Base-by-base conservation (phyloP, 1,140 invertebrate species). In the Batillaria attramentaria region DNA sequence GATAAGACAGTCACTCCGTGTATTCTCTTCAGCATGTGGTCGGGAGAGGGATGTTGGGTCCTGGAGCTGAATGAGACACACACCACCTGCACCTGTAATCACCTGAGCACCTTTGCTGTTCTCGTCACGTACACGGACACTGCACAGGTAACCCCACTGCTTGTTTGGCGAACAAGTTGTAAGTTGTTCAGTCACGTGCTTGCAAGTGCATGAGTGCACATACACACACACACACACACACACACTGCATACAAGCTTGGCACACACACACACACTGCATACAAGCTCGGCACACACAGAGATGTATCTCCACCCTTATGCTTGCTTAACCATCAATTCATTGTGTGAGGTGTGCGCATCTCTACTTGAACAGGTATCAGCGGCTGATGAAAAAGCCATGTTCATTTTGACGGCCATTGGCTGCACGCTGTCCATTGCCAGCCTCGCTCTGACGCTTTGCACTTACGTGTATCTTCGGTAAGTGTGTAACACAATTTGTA, bases 61-160 rank as follows among this genome's bases (percentile, higher is more conserved):
- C 46, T 82, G n/a, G 65, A 57, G 1, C 81, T 81, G 77, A 88
- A 89, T 68, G 24, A 57, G 1, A 90, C 90, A n/a, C 91, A 92
- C n/a, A 94, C 98, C 31, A 98, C 98, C 87, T 99, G 97, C 88
- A 96, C 95, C 2, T 99, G 97, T 89, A 94, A 95, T 83, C 96
- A 97, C 89, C 92, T 98, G 0, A 97, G 96, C 1, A 97, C 95
- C 2, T 97, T 97, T 88, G 96, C 97, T 10, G 95, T 98, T 24
- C 91, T 99, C 13, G 95, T 97, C 18, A 42, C 43, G 8, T 66
- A 31, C 33, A n/a, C n/a, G n/a, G n/a, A n/a, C n/a, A n/a, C n/a
- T n/a, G n/a, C n/a, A n/a, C n/a, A n/a, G n/a, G n/a, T n/a, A n/a
- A n/a, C n/a, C n/a, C n/a, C n/a, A n/a, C n/a, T n/a, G n/a, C n/a